Evolutionary conservation across 2,888 invertebrate species (phyloP).

Genomic region (Trachelus iudaicus): DNA sequence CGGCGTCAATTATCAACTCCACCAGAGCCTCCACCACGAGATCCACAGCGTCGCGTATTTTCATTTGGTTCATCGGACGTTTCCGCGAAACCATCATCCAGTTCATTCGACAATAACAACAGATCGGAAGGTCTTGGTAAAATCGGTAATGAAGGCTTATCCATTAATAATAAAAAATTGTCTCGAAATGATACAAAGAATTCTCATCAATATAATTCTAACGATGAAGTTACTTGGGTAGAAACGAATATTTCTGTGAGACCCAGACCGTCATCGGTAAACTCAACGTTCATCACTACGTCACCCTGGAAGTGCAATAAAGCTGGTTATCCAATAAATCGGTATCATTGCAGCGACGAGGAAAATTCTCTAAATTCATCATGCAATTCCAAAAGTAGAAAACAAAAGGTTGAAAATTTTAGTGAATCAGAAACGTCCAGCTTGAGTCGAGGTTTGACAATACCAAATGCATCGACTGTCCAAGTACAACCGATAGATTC

Average conservation of each 20-base stretch:
- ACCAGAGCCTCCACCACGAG: constrained; percentile 84
- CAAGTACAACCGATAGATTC: not conserved
- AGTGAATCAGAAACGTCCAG: not conserved
- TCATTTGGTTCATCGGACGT: constrained; percentile 21
- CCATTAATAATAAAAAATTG: not conserved
- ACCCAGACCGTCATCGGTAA: not conserved
- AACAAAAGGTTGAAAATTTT: not conserved
- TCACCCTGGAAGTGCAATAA: not conserved
- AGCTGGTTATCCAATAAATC: not conserved
- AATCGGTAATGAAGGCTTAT: not conserved
- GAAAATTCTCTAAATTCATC: not conserved
- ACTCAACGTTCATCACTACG: not conserved
- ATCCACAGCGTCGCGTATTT: constrained; percentile 70
- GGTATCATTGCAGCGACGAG: not conserved
- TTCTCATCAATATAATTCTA: constrained; percentile 21
- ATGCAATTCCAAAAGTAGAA: not conserved
- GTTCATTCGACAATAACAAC: not conserved
- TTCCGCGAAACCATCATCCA: not conserved
- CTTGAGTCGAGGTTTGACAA: not conserved
- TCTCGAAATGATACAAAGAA: not conserved
- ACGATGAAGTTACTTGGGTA: constrained; percentile 16
- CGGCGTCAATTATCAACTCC: constrained; percentile 63
- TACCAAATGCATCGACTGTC: not conserved
- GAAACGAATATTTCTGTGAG: not conserved
- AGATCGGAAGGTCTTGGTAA: not conserved